Percentiles rank a stretch among this genome's conserved stretches.
Evolutionary conservation across 2,888 invertebrate species (phyloP).

Genomic region (Lasioglossum pauxillum): DNA sequence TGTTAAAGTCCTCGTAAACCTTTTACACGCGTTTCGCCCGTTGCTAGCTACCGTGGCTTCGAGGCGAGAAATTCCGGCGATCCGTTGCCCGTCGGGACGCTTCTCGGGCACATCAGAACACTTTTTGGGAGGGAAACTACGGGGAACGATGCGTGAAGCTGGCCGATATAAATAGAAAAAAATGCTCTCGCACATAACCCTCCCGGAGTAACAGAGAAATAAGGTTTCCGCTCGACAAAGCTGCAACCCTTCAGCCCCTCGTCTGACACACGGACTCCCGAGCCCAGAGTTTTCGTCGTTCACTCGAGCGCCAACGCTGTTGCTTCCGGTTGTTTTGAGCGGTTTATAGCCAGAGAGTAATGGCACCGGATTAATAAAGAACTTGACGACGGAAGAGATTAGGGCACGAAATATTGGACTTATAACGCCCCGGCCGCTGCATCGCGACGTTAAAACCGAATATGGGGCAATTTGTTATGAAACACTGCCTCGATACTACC

Average conservation of each 20-base stretch:
- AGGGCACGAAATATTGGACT: not conserved
- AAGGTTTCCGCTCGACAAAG: slow-evolving; percentile 15
- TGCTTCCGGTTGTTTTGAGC: slow-evolving; percentile 4
- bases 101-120: slow-evolving; percentile 1
- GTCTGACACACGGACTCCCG: not conserved
- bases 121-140: slow-evolving; percentile 25
- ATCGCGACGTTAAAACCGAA: not conserved
- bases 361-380: not conserved
- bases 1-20: slow-evolving; percentile 36
- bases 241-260: not conserved
- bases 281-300: not conserved
- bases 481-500: not conserved
- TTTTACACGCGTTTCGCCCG: slow-evolving; percentile 34
- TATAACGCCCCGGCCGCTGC: not conserved
- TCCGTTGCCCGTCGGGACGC: not conserved
- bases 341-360: not conserved
- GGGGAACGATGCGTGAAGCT: slow-evolving; percentile 15
- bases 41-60: slow-evolving; percentile 17
- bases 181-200: not conserved
- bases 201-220: slow-evolving; percentile 10
- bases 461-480: slow-evolving; percentile 1
- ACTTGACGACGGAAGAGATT: slow-evolving; percentile 17
- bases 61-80: slow-evolving; percentile 21
- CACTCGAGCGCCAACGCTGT: not conserved
- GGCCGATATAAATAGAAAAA: slow-evolving; percentile 18